Base-by-base conservation (phyloP, 2,888 invertebrate species). In the Hipparchia semele region DNA sequence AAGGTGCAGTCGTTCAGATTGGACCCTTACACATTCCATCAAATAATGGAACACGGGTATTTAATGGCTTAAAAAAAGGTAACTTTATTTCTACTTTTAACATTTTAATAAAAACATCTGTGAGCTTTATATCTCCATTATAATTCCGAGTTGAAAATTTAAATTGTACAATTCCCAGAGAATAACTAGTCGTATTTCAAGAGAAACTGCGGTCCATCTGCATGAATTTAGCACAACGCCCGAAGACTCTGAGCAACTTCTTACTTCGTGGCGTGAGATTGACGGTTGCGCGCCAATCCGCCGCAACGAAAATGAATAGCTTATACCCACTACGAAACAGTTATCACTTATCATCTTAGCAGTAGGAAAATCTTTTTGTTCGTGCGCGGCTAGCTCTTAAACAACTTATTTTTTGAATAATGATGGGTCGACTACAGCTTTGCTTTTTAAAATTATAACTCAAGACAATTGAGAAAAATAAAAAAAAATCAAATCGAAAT, bases 181-280 rank as follows among this genome's bases (percentile, higher is more conserved):
- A 67, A 67, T 67, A 67, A 67, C 67, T 67, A 61, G 60, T 12
- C 39, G 12, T 61, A 58, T 72, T 69, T 72, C 66, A 73, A 56
- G 70, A 70, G 69, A 73, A 70, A 70, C 66, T 67, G 60, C 45
- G 59, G 70, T 66, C 51, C 71, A 71, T 71, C 71, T 70, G 53
- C 69, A 66, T 65, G 64, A 67, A 67, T 70, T 65, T 64, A 62
- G 56, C 61, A 68, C 70, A 70, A 70, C 60, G 73, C 66, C 59
- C 51, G 68, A 69, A 69, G 45, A 69, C 49, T 61, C 70, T 6
- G 58, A 13, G 65, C 73, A 73, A 73, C 70, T 73, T 73, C 73
- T 66, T 58, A 65, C 70, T 67, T 70, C 54, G 60, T 51, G 69
- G 70, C 73, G 53, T 60, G 68, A 73, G 70, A 73, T 73, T 70